Evolutionary conservation across 2,888 invertebrate genomes (phyloP).

Genomic region (Antheraea assamensis): DNA sequence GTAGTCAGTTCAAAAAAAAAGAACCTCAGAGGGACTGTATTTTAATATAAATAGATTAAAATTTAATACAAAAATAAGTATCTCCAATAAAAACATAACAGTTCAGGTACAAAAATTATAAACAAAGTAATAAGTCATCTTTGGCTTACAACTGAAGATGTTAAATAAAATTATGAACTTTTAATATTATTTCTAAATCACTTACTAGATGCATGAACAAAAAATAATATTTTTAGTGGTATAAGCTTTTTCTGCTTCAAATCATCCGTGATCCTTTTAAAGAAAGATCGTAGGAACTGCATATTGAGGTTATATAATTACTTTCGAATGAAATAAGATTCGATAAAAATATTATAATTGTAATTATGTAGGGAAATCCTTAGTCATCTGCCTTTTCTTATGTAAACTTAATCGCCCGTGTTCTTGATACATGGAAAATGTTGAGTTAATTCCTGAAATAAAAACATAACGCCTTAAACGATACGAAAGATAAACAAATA

Average conservation of each 20-base stretch:
- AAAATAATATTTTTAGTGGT: conserved; percentile 88
- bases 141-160: not conserved
- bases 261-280: conserved; percentile 85
- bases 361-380: conserved; percentile 61
- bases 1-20: too few relatives aligned
- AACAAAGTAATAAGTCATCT: not conserved
- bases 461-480: conserved; percentile 23
- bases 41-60: not conserved
- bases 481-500: not conserved
- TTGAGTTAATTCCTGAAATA: conserved; percentile 53
- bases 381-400: conserved; percentile 59
- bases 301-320: conserved; percentile 60
- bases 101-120: not conserved
- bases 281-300: conserved; percentile 84
- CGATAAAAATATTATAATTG: not conserved
- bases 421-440: conserved; percentile 69
- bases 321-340: conserved; percentile 5
- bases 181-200: conserved; percentile 35
- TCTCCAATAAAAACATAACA: not conserved
- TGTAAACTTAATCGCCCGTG: conserved; percentile 46
- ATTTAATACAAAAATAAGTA: not conserved
- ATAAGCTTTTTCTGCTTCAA: conserved; percentile 87
- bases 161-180: not conserved
- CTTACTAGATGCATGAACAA: conserved; percentile 91
- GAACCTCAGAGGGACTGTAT: too few relatives aligned